Conservation (phyloP, 2,113 vertebrate species). For the Fulmarus glacialis region DNA sequence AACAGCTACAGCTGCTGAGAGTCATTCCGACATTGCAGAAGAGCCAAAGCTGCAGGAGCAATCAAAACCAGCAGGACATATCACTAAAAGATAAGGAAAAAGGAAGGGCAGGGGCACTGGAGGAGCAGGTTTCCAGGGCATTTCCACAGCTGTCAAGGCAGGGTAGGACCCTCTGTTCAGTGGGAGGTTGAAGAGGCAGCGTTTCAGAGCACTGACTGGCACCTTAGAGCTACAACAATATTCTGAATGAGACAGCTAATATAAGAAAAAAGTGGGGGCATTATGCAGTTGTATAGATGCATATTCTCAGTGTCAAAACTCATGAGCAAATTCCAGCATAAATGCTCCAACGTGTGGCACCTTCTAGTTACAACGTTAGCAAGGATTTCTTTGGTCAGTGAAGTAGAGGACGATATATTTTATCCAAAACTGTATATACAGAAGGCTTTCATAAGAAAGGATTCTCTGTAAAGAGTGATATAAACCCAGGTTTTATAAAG, state of each 20-base stretch:
- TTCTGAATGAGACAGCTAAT: background rate
- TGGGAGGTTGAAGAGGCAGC: background rate
- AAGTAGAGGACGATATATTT: background rate
- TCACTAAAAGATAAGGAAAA: background rate
- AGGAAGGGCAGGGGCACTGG: background rate
- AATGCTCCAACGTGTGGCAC: background rate
- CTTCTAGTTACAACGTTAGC: background rate
- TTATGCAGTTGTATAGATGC: background rate
- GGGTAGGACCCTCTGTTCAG: background rate
- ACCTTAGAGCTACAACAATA: background rate
- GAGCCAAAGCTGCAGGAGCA: background rate
- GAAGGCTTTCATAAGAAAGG: background rate
- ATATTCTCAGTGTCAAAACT: background rate
- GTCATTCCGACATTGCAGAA: background rate
- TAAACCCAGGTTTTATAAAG: background rate
- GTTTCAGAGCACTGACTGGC: background rate
- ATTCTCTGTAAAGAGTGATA: background rate
- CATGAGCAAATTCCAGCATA: background rate
- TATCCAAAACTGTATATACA: background rate
- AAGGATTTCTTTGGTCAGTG: background rate
- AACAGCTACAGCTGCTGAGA: background rate
- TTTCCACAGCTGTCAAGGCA: background rate
- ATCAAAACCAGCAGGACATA: background rate
- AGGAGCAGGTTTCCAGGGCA: background rate
- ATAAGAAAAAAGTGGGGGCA: background rate